These are phyloP conservation scores for Centropus bengalensis DNA, from an alignment of 2,113 vertebrate genomes.

Conservation along the genomic window DNA sequence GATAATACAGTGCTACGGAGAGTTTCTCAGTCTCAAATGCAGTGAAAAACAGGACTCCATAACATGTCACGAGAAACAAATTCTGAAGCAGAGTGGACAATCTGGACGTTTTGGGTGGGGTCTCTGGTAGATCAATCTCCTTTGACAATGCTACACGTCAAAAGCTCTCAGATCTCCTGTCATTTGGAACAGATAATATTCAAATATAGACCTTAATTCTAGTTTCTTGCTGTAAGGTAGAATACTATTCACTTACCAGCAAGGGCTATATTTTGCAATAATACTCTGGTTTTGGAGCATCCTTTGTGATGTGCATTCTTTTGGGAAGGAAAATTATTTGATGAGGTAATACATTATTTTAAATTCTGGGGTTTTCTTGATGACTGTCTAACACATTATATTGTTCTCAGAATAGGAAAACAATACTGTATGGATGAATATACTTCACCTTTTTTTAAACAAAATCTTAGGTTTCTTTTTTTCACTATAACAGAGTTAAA, in stretches of 20 bases:
- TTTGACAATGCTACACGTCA: background rate
- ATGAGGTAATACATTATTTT: rapidly evolving
- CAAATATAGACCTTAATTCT: background rate
- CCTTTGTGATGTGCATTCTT: background rate
- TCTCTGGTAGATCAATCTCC: background rate
- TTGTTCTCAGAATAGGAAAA: background rate
- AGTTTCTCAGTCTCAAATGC: background rate
- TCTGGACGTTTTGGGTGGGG: background rate
- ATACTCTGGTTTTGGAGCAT: background rate
- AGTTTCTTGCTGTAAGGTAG: background rate
- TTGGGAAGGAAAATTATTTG: background rate
- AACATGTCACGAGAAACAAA: background rate
- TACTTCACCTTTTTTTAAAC: background rate
- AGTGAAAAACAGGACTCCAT: background rate
- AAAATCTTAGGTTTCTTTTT: background rate
- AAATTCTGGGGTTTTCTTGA: rapidly evolving
- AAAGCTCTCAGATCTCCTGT: background rate
- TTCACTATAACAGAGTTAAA: background rate
- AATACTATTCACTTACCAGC: background rate
- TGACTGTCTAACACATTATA: rapidly evolving
- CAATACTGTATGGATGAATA: background rate
- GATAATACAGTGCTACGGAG: background rate
- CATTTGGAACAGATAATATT: background rate
- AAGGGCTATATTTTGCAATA: background rate
- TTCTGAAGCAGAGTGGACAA: background rate